These are phyloP conservation scores for Pygmarrhopalites habei DNA, from an alignment of 1,140 invertebrate species.

Conservation along the genomic window DNA sequence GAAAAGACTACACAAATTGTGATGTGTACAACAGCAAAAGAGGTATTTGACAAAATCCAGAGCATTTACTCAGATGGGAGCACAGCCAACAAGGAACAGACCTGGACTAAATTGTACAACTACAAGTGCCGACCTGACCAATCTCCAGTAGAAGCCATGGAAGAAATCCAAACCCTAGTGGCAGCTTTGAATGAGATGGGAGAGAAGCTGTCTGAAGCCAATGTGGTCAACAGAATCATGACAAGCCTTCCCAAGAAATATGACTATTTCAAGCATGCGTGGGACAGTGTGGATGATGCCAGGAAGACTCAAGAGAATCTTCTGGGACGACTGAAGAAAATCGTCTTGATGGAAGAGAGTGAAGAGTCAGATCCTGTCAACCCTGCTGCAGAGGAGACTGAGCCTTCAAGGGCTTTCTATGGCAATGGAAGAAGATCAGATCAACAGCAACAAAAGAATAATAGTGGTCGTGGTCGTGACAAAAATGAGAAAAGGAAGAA, in stretches of 20 bases:
- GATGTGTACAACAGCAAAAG: background rate
- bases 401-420: too few species aligned
- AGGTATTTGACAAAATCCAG: background rate
- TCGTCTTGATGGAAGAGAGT: background rate
- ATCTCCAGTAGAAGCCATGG: background rate
- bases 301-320: conserved; percentile 5
- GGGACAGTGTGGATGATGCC: conserved; percentile 1
- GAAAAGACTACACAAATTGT: background rate
- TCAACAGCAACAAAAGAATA: background rate
- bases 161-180: conserved; percentile 3
- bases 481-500: background rate
- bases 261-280: conserved; percentile 2
- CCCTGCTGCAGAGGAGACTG: background rate
- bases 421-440: background rate
- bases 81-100: background rate
- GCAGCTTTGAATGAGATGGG: conserved; percentile 2
- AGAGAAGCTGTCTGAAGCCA: background rate
- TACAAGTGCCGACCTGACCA: background rate
- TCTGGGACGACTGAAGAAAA: background rate
- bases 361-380: background rate
- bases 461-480: background rate
- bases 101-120: background rate
- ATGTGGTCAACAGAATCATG: background rate
- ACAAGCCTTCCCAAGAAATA: background rate
- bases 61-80: background rate